Evolutionary conservation across 2,113 vertebrate species (phyloP).

Genomic region (Myodes glareolus): DNA sequence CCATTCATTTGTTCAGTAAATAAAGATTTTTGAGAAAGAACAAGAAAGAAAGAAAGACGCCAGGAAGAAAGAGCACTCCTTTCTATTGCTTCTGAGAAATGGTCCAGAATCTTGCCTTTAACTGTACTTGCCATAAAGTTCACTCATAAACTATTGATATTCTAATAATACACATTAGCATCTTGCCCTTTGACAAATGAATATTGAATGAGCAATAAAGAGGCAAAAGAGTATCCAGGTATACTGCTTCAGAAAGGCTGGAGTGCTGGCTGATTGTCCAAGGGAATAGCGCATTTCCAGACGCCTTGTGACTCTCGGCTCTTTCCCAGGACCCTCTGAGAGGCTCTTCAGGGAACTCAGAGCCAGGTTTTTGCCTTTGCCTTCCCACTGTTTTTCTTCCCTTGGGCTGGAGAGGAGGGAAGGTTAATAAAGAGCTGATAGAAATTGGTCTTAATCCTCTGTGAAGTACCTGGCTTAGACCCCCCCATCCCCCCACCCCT

Average conservation of each 20-base stretch:
- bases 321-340: background rate
- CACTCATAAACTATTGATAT: constrained; percentile 82
- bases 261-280: background rate
- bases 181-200: constrained; percentile 69
- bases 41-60: background rate
- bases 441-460: background rate
- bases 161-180: constrained; percentile 81
- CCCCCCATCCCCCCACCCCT: background rate
- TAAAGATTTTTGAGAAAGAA: background rate
- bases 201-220: constrained; percentile 72
- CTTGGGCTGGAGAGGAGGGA: constrained; percentile 16
- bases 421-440: background rate
- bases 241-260: background rate
- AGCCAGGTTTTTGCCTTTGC: background rate
- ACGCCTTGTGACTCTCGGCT: background rate
- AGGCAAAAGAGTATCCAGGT: constrained; percentile 56
- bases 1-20: background rate
- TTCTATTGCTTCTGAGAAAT: background rate
- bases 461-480: background rate
- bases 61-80: background rate
- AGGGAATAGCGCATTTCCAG: background rate
- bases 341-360: background rate
- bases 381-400: background rate
- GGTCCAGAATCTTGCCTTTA: constrained; percentile 67
- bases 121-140: constrained; percentile 65